phyloP scores from a whole-genome alignment of 1,140 invertebrate species.

The Wiebesia pumilae region DNA sequence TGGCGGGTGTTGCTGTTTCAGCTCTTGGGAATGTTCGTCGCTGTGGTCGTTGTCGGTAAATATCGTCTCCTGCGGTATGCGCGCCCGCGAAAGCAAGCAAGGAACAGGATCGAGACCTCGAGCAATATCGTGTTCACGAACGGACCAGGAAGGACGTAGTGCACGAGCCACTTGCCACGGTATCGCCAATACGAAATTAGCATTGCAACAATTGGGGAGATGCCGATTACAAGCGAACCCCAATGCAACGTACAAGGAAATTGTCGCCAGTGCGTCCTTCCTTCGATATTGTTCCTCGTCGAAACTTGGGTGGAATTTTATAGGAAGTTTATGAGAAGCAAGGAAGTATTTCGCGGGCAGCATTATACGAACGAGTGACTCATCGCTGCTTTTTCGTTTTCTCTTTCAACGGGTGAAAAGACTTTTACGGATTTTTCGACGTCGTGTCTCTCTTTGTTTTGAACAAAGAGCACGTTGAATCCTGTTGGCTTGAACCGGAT shows the following conservation, averaged over 20 bases:
- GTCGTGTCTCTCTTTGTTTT: no score
- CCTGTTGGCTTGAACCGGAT: no score
- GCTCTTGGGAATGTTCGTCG: not conserved
- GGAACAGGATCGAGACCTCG: not conserved
- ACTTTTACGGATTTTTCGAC: not conserved
- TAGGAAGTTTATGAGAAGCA: no score
- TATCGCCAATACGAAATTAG: not conserved
- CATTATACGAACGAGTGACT: no score
- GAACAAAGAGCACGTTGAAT: no score
- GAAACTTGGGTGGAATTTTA: no score
- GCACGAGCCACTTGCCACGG: not conserved
- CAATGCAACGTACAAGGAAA: no score
- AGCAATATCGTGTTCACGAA: not conserved
- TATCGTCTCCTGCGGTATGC: not conserved
- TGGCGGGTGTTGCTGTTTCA: not conserved
- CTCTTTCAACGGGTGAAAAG: no score
- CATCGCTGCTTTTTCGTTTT: no score
- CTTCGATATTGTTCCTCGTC: not conserved
- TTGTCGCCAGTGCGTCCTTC: not conserved
- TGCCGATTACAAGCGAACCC: not conserved
- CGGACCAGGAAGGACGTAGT: no score
- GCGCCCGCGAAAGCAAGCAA: not conserved
- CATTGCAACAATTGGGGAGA: not conserved
- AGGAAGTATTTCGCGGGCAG: no score
- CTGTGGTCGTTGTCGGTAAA: constrained; percentile 1